phyloP scores from a whole-genome alignment of 1,140 invertebrate genomes.

The Pseudomyrmex pallidus region DNA sequence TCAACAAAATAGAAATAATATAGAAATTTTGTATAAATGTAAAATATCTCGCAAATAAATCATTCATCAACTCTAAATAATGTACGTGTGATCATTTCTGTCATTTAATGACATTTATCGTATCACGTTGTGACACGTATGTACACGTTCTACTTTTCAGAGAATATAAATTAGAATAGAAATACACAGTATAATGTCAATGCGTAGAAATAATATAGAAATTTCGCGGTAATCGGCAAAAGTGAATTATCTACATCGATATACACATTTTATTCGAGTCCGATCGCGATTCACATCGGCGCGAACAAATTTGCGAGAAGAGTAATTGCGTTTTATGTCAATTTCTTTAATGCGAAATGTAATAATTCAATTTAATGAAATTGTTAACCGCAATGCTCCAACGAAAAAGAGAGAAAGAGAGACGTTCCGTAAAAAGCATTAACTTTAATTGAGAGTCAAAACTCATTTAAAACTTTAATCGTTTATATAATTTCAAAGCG shows the following conservation, averaged over 20 bases:
- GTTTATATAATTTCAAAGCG: constrained; percentile 9
- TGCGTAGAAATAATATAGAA: too few relatives aligned
- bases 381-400: constrained; percentile 31
- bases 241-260: background rate
- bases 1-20: background rate
- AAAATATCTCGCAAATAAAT: background rate
- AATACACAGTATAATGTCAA: too few relatives aligned
- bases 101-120: too few relatives aligned
- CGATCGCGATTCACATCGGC: background rate
- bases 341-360: constrained; percentile 31
- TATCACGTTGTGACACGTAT: too few relatives aligned
- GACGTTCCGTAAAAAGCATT: background rate
- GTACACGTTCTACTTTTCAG: too few relatives aligned
- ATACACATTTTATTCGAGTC: background rate
- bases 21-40: background rate
- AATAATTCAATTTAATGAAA: constrained; percentile 30
- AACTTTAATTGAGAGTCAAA: constrained; percentile 56
- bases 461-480: constrained; percentile 44
- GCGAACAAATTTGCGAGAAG: background rate
- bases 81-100: too few relatives aligned
- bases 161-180: too few relatives aligned
- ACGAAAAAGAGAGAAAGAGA: background rate
- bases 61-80: too few relatives aligned
- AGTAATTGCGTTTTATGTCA: constrained; percentile 38
- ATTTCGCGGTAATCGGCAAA: background rate